A percentile compares a stretch with the other conserved stretches of the same genome.
These are phyloP conservation scores for Synergus gifuensis DNA, from an alignment of 2,888 invertebrate species.

Conservation along the genomic window DNA sequence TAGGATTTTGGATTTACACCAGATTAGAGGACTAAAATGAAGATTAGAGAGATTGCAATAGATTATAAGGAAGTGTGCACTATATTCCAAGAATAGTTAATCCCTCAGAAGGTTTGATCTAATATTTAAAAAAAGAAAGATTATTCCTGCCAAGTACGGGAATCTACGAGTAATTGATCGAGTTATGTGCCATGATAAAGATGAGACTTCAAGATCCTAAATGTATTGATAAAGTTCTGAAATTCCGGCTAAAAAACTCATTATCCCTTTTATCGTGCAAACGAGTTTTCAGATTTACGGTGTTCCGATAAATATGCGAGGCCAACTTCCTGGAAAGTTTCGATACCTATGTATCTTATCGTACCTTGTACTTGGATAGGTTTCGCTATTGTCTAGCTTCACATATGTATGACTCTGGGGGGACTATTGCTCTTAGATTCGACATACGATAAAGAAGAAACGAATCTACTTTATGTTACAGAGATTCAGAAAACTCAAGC, in stretches of 20 bases:
- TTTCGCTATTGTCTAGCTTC: conserved; percentile 55
- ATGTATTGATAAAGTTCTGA: conserved; percentile 3
- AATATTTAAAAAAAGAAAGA: neutral
- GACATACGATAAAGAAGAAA: conserved; percentile 52
- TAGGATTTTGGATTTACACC: no score
- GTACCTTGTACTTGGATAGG: conserved; percentile 23
- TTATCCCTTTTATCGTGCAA: conserved; percentile 24
- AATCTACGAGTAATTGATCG: neutral
- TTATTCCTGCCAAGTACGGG: neutral
- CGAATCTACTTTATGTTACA: conserved; percentile 74
- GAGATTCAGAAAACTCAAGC: conserved; percentile 87
- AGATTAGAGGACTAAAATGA: neutral
- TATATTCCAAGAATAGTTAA: neutral
- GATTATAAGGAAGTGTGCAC: neutral
- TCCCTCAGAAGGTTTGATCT: neutral
- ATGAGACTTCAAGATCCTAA: neutral
- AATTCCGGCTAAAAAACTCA: conserved; percentile 17
- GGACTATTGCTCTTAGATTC: conserved; percentile 47
- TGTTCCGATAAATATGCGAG: conserved; percentile 35
- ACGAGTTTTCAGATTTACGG: conserved; percentile 26
- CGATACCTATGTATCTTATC: conserved; percentile 37
- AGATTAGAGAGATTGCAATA: neutral
- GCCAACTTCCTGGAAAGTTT: conserved; percentile 29
- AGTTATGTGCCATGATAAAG: neutral
- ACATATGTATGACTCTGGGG: conserved; percentile 23